Percentiles rank a stretch among this genome's conserved stretches.
phyloP scores from a whole-genome alignment of 2,888 invertebrate species.

The Tromatobia lineatoria region DNA sequence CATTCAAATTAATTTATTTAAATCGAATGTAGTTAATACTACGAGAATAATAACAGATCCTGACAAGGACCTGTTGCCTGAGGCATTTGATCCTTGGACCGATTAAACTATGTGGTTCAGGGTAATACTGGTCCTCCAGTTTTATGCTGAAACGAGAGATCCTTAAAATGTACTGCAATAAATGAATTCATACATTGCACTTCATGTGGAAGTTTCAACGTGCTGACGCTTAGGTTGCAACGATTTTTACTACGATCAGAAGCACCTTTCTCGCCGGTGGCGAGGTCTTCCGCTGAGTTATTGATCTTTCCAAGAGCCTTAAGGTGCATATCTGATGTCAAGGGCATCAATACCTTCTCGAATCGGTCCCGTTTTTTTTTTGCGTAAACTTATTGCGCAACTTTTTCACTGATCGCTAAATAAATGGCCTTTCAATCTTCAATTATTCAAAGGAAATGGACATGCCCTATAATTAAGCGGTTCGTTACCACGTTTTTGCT shows the following conservation, averaged over 20 bases:
- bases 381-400: neutral
- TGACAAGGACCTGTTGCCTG: slow-evolving; percentile 73
- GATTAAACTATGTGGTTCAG: slow-evolving; percentile 68
- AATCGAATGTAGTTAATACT: neutral
- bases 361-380: slow-evolving; percentile 6
- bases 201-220: slow-evolving; percentile 29
- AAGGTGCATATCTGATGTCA: slow-evolving; percentile 42
- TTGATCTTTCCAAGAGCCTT: slow-evolving; percentile 14
- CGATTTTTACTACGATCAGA: slow-evolving; percentile 5
- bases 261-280: slow-evolving; percentile 17
- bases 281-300: slow-evolving; percentile 35
- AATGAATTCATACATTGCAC: slow-evolving; percentile 9
- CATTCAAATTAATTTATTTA: neutral
- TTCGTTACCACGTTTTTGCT: too few relatives aligned
- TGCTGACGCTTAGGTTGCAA: slow-evolving; percentile 34
- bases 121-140: slow-evolving; percentile 52
- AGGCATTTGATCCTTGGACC: slow-evolving; percentile 73
- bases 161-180: slow-evolving; percentile 13
- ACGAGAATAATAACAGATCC: slow-evolving; percentile 24
- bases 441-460: too few relatives aligned
- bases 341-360: slow-evolving; percentile 33
- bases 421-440: neutral
- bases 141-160: slow-evolving; percentile 27
- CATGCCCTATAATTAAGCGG: too few relatives aligned
- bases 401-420: neutral